phyloP scores from a whole-genome alignment of 2,113 vertebrate genomes.

The Rhineura floridana region DNA sequence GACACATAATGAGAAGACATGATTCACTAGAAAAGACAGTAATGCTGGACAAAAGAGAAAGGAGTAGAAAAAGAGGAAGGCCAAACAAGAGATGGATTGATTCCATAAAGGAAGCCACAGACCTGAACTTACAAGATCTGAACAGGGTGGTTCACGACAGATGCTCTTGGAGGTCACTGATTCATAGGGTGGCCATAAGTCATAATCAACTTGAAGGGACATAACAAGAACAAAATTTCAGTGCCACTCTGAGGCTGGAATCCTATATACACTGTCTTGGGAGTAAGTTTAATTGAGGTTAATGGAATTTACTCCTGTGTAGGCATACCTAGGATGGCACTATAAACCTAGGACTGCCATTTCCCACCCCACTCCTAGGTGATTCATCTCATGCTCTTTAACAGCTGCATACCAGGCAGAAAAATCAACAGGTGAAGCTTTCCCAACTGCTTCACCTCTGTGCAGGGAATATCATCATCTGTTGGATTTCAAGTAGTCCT shows the following conservation, averaged over 20 bases:
- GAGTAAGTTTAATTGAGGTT: background rate
- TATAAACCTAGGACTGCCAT: background rate
- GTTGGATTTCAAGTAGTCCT: background rate
- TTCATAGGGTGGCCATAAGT: too few relatives aligned
- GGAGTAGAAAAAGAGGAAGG: too few relatives aligned
- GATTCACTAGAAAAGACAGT: too few relatives aligned
- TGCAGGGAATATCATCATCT: background rate
- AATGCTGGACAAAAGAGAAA: too few relatives aligned
- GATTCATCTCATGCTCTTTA: background rate
- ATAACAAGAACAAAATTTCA: too few relatives aligned
- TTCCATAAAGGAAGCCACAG: too few relatives aligned
- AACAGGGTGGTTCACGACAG: too few relatives aligned
- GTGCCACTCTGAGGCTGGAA: background rate
- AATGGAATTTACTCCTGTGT: background rate
- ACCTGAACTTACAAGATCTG: too few relatives aligned
- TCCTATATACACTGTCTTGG: background rate
- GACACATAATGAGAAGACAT: too few relatives aligned
- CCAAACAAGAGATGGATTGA: too few relatives aligned
- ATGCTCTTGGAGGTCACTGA: too few relatives aligned
- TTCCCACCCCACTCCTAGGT: background rate
- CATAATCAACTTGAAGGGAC: too few relatives aligned
- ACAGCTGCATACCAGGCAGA: background rate
- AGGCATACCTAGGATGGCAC: background rate
- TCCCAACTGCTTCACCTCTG: background rate
- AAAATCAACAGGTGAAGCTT: constrained; percentile 4